Evolutionary conservation across 2,113 vertebrate genomes (phyloP), one percentile per base, ranked within the genome.

Genomic region (Salvelinus namaycush): DNA sequence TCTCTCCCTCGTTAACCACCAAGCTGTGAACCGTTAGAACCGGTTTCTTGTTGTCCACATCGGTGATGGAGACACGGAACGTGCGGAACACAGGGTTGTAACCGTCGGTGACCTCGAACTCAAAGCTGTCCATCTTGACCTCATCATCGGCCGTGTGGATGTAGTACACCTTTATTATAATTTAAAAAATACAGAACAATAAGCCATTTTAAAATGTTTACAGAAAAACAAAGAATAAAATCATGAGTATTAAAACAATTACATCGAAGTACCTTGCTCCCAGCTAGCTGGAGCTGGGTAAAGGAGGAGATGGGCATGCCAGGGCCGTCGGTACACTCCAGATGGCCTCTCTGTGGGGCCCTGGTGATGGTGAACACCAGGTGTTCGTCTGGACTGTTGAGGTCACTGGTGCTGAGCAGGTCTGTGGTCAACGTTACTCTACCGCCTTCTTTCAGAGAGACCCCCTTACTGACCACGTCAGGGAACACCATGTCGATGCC

Each of bases 21-120:
- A 99, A 86, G 11, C 85, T 87, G 66, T 97, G 96, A 27, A 97
- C 84, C 6, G 95, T 97, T 51, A 99, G 84, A 0, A 99, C 94
- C 0, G 97, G 97, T 75, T 98, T 98, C 87, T 99, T 99, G 79
- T 98, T 99, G 90, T 98, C 97, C n/a, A 98, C 96, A 1, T 97
- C 97, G 14, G 93, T 94, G 24, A 98, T 97, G 13, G 95, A 97
- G 86, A 99, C 95, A 24, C 96, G 91, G 84, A 99, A 99, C 1
- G 97, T 99, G 75, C 97, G 94, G 86, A 97, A 98, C 72, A 99
- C 94, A 0, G 97, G 96, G 77, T 99, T 98, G 85, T 87, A 96
- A 11, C 97, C 97, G n/a, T 99, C 97, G 0, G 97, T 98, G 69
- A 98, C 97, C 81, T 98, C 94, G 83, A 99, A 99, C 83, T 98